Evolutionary conservation across 2,888 invertebrate genomes (phyloP), one percentile per base, ranked within the genome.

Genomic region (Diarsia dahlii): DNA sequence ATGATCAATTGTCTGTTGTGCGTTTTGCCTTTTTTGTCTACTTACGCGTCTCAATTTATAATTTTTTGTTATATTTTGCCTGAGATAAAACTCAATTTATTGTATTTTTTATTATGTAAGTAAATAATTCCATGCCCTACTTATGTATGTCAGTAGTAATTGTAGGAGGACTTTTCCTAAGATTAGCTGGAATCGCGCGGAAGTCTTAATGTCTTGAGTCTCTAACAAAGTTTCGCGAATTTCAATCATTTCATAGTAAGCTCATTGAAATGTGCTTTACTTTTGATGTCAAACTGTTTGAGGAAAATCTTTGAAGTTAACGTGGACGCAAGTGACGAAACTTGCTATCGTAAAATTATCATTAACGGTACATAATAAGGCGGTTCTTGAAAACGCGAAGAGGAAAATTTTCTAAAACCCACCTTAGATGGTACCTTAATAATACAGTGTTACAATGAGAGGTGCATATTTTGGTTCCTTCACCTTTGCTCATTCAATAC

Each of bases 161-260:
- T 54, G 13, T n/a, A 45, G 34, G 45, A 8, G 18, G n/a, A 48
- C 13, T 56, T 18, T 60, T 62, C 56, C 45, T n/a, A 34, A 73
- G 10, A 66, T 62, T 52, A 54, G 20, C 60, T 65, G 46, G 52
- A 69, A 69, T 58, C 10, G 50, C 48, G 50, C 63, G 74, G 71
- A 81, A 83, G 79, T 66, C 70, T 46, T 81, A 78, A 83, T 78
- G 50, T 71, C 54, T 45, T 45, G 13, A 45, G 74, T 48, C 23
- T 68, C 66, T 52, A 68, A 63, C 39, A 50, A 63, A 48, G 34
- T 67, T 81, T 81, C 28, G 80, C 48, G 46, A 83, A 74, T 74
- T 83, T 64, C 67, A 67, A 83, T 83, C 13, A 67, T 79, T 81
- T 83, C 70, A 83, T 74, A 71, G 67, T 78, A 83, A 83, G 64